Base-by-base conservation (phyloP, 2,113 vertebrate genomes). In the Gavialis gangeticus region DNA sequence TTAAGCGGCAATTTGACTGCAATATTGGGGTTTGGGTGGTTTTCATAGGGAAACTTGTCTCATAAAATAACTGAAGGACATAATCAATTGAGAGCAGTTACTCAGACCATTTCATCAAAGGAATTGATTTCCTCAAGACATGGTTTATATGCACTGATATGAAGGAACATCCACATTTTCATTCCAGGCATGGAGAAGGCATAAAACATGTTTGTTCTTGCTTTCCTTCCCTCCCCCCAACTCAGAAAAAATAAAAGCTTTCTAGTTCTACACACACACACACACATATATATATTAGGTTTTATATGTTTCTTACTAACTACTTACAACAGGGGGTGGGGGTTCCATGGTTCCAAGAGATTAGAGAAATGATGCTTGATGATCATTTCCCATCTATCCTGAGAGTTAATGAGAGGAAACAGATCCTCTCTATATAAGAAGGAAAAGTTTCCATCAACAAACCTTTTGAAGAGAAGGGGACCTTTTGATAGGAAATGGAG, bases 181-280 rank as follows among this genome's bases (percentile, higher is more conserved):
- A 93, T 97, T 96, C 54, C 59, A 15, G 34, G 16, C 58, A 37
- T 75, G 56, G 58, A 82, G 56, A 90, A 89, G 85, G 78, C 91
- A 28, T 73, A 66, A 93, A 94, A 17, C 76, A 1, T 91, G n/a
- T 75, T 79, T 96, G 79, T 64, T 62, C 90, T 64, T 87, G 22
- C 59, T 17, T 88, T 28, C 69, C 76, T n/a, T 71, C 83, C 57
- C 82, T 92, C 57, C 85, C 28, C 95, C 56, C 83, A 6, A 10
- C 46, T 56, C 56, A 79, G 57, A 76, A 62, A 93, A 46, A 46
- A 46, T 46, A 46, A 46, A 80, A 82, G 67, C 55, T 30, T 77
- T 85, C 66, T 93, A 69, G 11, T 59, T 91, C 17, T 81, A 17
- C 2, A 27, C 46, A 62, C 3, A 25, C 57, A 2, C 6, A 10